A percentile compares a stretch with the other conserved stretches of the same genome.
These are phyloP conservation scores for Lysandra bellargus DNA, from an alignment of 2,888 invertebrate genomes.

Conservation along the genomic window DNA sequence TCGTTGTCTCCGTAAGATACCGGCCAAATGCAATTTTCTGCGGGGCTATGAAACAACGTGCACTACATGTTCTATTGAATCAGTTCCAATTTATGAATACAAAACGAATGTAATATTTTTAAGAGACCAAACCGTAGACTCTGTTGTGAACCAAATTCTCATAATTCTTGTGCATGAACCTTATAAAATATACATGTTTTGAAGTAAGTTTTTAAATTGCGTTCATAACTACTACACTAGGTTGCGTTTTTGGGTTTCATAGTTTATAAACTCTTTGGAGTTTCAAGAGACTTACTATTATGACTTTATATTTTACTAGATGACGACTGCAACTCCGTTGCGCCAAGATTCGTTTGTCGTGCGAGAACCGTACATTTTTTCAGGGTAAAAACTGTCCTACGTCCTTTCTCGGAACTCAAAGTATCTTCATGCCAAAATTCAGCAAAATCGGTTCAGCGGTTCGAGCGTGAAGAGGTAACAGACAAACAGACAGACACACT, in stretches of 20 bases:
- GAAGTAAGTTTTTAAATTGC: neutral
- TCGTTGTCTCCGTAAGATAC: conserved; percentile 32
- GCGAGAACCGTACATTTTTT: too few relatives aligned
- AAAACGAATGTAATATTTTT: conserved; percentile 31
- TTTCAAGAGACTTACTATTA: too few relatives aligned
- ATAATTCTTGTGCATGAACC: neutral
- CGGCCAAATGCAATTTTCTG: conserved; percentile 35
- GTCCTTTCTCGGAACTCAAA: too few relatives aligned
- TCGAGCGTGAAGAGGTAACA: too few relatives aligned
- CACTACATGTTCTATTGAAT: conserved; percentile 34
- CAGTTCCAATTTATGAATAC: conserved; percentile 33
- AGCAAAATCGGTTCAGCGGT: too few relatives aligned
- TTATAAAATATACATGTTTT: neutral
- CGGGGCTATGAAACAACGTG: conserved; percentile 32
- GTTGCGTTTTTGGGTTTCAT: neutral
- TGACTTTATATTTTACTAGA: too few relatives aligned
- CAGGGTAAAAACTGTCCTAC: too few relatives aligned
- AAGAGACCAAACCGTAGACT: conserved; percentile 13
- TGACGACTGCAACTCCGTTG: too few relatives aligned
- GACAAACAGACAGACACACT: too few relatives aligned
- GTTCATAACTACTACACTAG: neutral
- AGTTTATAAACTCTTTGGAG: too few relatives aligned
- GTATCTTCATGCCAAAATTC: too few relatives aligned
- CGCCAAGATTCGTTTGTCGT: too few relatives aligned
- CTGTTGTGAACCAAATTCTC: neutral